phyloP scores from a whole-genome alignment of 2,797 vertebrate genomes.

The Pangasius sanitwongsei region DNA sequence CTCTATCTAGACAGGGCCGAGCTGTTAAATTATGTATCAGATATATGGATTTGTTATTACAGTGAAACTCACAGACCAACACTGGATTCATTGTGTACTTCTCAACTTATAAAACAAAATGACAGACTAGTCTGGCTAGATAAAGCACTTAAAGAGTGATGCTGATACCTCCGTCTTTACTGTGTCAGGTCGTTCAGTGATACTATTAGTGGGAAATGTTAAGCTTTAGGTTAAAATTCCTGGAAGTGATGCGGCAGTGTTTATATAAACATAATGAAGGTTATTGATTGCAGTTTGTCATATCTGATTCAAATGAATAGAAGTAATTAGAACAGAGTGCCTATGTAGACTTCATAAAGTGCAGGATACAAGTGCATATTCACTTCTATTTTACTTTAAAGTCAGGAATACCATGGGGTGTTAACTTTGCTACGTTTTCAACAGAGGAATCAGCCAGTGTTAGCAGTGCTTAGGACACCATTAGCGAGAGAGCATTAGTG shows the following conservation, averaged over 20 bases:
- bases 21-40: not conserved
- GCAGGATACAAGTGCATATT: not conserved
- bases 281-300: not conserved
- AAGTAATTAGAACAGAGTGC: not conserved
- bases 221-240: not conserved
- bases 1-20: not conserved
- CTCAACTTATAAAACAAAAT: not conserved
- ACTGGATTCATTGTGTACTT: not conserved
- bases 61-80: not conserved
- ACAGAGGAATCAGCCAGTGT: conserved; percentile 17
- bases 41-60: not conserved
- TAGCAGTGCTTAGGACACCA: conserved; percentile 1
- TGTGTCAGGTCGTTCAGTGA: not conserved
- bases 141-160: not conserved
- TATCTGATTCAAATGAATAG: not conserved
- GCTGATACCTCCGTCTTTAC: not conserved
- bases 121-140: not conserved
- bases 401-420: not conserved
- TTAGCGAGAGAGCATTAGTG: conserved; percentile 24
- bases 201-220: not conserved
- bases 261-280: not conserved
- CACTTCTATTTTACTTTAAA: not conserved
- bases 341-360: not conserved
- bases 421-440: not conserved
- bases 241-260: not conserved